A percentile compares a stretch with the other conserved stretches of the same genome.
phyloP scores from a whole-genome alignment of 2,113 vertebrate species.

The Procavia capensis region DNA sequence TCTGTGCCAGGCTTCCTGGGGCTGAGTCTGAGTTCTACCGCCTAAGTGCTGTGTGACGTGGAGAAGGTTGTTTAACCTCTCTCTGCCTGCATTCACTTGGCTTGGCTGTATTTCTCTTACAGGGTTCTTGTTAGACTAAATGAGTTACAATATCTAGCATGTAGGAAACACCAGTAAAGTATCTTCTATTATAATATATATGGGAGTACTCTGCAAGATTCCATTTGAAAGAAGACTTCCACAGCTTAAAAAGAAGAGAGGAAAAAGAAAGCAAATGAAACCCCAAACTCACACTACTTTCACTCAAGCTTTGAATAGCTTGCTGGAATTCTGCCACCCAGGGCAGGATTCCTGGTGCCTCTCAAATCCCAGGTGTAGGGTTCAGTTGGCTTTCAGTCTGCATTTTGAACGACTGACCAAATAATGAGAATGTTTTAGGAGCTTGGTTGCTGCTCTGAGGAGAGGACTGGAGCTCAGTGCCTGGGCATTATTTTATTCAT shows the following conservation, averaged over 20 bases:
- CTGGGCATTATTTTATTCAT: not conserved
- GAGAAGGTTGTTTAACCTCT: not conserved
- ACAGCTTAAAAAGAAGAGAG: constrained; percentile 9
- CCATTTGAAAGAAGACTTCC: not conserved
- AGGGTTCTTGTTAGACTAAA: not conserved
- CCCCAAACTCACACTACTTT: constrained; percentile 7
- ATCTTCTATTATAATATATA: not conserved
- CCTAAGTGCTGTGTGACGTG: not conserved
- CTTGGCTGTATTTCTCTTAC: not conserved
- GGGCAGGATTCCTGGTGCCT: constrained; percentile 28
- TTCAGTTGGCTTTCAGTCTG: not conserved
- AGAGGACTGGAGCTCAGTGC: not conserved
- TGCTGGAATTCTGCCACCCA: not conserved
- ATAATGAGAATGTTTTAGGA: not conserved
- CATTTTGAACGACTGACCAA: too few relatives aligned
- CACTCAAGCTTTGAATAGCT: constrained; percentile 24
- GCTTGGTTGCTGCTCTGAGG: not conserved
- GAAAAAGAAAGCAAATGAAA: constrained; percentile 35
- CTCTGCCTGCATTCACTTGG: not conserved
- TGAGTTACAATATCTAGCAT: not conserved
- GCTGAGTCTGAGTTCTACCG: not conserved
- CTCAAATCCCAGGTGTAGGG: constrained; percentile 33
- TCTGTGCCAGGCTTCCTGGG: not conserved
- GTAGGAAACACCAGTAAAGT: not conserved
- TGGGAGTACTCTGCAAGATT: not conserved